phyloP scores from a whole-genome alignment of 1,140 invertebrate species.

The Rhagoletis pomonella region DNA sequence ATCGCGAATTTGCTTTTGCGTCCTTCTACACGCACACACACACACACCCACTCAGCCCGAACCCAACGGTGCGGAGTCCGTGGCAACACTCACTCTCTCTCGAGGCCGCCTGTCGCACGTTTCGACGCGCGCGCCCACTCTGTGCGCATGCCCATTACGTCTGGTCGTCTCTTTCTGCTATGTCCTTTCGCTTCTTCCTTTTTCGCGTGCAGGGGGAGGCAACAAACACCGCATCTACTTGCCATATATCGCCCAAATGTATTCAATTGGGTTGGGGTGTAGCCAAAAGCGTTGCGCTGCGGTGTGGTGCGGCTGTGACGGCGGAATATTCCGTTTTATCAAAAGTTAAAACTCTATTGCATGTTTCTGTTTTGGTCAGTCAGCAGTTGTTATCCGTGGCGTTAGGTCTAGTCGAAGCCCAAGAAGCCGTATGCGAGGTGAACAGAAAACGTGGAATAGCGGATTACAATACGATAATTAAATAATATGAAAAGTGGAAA shows the following conservation, averaged over 20 bases:
- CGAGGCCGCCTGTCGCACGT: neutral
- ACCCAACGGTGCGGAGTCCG: neutral
- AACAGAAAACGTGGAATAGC: slow-evolving; percentile 36
- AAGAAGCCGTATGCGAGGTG: neutral
- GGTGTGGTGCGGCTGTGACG: slow-evolving; percentile 20
- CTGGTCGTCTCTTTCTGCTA: slow-evolving; percentile 50
- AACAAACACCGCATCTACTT: neutral
- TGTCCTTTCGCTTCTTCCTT: slow-evolving; percentile 43
- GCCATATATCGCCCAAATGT: neutral
- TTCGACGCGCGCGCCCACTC: slow-evolving; percentile 32
- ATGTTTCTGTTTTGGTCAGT: slow-evolving; percentile 74
- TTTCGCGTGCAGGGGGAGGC: slow-evolving; percentile 6
- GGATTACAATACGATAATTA: neutral
- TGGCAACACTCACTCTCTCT: slow-evolving; percentile 5
- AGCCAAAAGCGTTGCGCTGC: neutral
- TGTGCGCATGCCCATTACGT: slow-evolving; percentile 49
- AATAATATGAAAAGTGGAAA: neutral
- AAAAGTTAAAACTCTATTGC: slow-evolving; percentile 68
- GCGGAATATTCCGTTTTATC: slow-evolving; percentile 38
- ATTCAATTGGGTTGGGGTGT: neutral
- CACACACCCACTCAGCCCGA: neutral
- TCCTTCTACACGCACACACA: neutral
- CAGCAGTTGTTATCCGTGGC: slow-evolving; percentile 72
- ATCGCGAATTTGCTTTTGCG: slow-evolving; percentile 16
- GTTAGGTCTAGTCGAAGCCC: slow-evolving; percentile 15